Evolutionary conservation across 2,888 invertebrate genomes (phyloP), one percentile per base, ranked within the genome.

Genomic region (Meliscaeva auricollis): DNA sequence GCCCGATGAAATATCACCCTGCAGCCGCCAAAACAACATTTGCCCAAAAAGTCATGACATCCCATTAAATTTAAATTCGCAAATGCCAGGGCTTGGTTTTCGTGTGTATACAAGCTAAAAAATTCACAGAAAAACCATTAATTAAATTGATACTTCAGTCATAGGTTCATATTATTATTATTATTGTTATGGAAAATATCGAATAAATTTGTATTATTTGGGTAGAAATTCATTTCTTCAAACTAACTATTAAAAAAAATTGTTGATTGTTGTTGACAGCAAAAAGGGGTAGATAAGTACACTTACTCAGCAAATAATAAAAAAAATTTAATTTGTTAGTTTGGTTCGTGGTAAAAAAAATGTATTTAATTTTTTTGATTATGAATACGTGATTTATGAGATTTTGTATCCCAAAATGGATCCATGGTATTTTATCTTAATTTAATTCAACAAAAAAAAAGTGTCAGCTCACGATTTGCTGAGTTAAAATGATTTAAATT

Each of bases 361-460:
- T 30, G 8, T 26, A 58, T 66, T 32, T 50, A 9, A 52, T 74
- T 52, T 35, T 32, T 52, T 17, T 38, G 46, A 44, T n/a, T 60
- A 54, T 72, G 52, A 58, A 62, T 68, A 72, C 68, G 38, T 58
- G 20, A 26, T 52, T 79, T 68, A 79, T 74, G 38, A 17, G 8
- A 35, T 56, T 44, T 64, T 64, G 41, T 17, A n/a, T 52, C 72
- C 56, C 8, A 22, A 81, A 56, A 70, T 58, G 76, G 75, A 41
- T 58, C 64, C 70, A 76, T 66, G 41, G 17, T 69, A 62, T 69
- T 26, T 26, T 26, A 4, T 26, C 26, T 26, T 26, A 26, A 26
- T 26, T 3, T 3, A 26, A 26, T 26, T 26, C 26, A n/a, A 26
- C 26, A 26, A 26, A 26, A 26, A 4, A 26, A 3, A 26, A 3